Conservation (phyloP, 2,888 invertebrate species). For the Deilephila elpenor region DNA sequence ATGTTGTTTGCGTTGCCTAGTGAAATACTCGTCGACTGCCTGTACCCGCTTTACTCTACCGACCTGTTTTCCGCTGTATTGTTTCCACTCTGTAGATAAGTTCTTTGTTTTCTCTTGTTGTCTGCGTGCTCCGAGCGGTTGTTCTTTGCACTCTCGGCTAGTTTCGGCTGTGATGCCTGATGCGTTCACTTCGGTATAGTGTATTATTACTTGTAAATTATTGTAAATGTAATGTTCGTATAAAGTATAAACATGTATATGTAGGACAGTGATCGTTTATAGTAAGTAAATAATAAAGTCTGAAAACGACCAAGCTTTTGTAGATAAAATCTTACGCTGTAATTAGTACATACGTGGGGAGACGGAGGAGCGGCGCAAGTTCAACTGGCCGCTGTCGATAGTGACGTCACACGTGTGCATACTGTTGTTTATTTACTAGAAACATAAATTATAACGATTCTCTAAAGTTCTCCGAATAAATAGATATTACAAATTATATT, state of each 20-base stretch:
- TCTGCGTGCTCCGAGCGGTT: background rate
- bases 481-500: slow-evolving; percentile 47
- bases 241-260: slow-evolving; percentile 41
- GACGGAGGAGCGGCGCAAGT: slow-evolving; percentile 42
- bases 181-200: slow-evolving; percentile 33
- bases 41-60: slow-evolving; percentile 33
- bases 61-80: slow-evolving; percentile 36
- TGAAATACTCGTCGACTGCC: slow-evolving; percentile 51
- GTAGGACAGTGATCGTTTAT: slow-evolving; percentile 60
- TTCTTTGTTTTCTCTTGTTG: slow-evolving; percentile 18
- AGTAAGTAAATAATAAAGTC: slow-evolving; percentile 72
- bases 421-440: slow-evolving; percentile 78
- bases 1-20: slow-evolving; percentile 51
- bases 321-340: slow-evolving; percentile 69
- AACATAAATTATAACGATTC: slow-evolving; percentile 56
- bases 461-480: slow-evolving; percentile 75
- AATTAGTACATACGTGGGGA: slow-evolving; percentile 70
- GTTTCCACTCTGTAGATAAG: slow-evolving; percentile 33
- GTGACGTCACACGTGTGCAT: slow-evolving; percentile 54
- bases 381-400: slow-evolving; percentile 73
- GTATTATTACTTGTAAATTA: slow-evolving; percentile 40
- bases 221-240: slow-evolving; percentile 49
- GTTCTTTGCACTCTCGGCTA: background rate
- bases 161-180: background rate
- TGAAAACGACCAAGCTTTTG: slow-evolving; percentile 82